A percentile compares a stretch with the other conserved stretches of the same genome.
Conservation (phyloP, 2,113 vertebrate species). For the Neogobius melanostomus region DNA sequence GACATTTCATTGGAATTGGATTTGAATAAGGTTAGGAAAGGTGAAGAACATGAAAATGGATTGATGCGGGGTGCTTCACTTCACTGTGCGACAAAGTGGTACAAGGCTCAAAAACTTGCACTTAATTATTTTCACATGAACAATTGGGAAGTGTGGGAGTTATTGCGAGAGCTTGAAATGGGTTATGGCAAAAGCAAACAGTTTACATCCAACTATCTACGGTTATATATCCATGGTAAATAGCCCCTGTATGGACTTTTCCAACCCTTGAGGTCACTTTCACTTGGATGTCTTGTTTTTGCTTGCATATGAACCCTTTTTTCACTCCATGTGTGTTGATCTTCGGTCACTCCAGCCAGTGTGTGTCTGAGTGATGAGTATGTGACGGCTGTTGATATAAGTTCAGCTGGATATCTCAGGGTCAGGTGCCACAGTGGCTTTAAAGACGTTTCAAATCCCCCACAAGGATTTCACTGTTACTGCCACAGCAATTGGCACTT, state of each 20-base stretch:
- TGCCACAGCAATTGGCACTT: constrained; percentile 14
- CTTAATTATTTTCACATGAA: no score
- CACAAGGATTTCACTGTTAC: constrained; percentile 19
- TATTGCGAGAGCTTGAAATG: no score
- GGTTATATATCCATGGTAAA: no score
- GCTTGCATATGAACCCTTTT: no score
- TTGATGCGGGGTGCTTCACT: background rate
- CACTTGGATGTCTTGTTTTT: no score
- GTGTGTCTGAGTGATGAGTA: constrained; percentile 28
- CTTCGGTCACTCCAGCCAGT: background rate
- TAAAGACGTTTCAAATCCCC: constrained; percentile 51
- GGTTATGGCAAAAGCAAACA: no score
- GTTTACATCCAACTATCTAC: no score
- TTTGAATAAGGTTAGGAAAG: background rate
- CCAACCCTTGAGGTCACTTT: no score
- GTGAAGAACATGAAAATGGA: background rate
- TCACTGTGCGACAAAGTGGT: background rate
- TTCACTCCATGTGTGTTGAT: background rate
- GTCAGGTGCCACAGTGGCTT: constrained; percentile 40
- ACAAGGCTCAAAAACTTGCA: no score
- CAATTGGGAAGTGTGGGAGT: no score
- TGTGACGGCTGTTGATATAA: constrained; percentile 61
- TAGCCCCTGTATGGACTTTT: no score
- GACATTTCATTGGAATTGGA: background rate
- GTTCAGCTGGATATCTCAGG: constrained; percentile 44